Evolutionary conservation across 1,140 invertebrate species (phyloP).

Genomic region (Periplaneta americana): DNA sequence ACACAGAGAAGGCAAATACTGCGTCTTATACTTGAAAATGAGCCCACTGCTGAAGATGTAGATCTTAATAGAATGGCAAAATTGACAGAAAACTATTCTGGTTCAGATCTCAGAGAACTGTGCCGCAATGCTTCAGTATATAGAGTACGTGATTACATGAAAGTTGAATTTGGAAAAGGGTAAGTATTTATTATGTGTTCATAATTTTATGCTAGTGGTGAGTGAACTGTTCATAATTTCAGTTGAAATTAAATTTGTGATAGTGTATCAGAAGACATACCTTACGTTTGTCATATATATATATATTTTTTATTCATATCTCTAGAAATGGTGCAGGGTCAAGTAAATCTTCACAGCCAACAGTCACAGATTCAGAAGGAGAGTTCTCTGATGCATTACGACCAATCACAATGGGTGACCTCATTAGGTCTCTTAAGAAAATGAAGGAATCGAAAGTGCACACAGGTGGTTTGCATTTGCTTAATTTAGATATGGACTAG

Average conservation of each 20-base stretch:
- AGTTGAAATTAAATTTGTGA: too few relatives aligned
- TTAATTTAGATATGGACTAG: constrained; percentile 41
- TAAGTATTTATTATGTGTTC: constrained; percentile 1
- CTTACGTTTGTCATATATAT: too few relatives aligned
- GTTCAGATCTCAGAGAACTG: constrained; percentile 87
- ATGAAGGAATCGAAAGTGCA: constrained; percentile 64
- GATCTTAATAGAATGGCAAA: constrained; percentile 66
- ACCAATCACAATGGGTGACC: constrained; percentile 70
- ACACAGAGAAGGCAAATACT: constrained; percentile 73
- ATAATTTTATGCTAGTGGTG: not conserved
- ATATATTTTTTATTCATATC: too few relatives aligned
- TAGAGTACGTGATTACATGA: constrained; percentile 60
- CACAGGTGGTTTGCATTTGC: constrained; percentile 34
- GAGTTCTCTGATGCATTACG: constrained; percentile 60
- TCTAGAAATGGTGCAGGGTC: not conserved
- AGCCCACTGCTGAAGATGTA: constrained; percentile 66
- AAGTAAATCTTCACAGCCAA: not conserved
- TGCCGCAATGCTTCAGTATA: constrained; percentile 88
- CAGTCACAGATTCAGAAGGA: constrained; percentile 38
- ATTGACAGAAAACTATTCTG: constrained; percentile 81
- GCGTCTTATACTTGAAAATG: constrained; percentile 68
- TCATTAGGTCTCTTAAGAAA: constrained; percentile 57
- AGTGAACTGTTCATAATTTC: too few relatives aligned
- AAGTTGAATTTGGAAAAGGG: not conserved
- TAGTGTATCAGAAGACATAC: too few relatives aligned